These are phyloP conservation scores for Plutomurus gul DNA, from an alignment of 1,140 invertebrate species.

Conservation along the genomic window DNA sequence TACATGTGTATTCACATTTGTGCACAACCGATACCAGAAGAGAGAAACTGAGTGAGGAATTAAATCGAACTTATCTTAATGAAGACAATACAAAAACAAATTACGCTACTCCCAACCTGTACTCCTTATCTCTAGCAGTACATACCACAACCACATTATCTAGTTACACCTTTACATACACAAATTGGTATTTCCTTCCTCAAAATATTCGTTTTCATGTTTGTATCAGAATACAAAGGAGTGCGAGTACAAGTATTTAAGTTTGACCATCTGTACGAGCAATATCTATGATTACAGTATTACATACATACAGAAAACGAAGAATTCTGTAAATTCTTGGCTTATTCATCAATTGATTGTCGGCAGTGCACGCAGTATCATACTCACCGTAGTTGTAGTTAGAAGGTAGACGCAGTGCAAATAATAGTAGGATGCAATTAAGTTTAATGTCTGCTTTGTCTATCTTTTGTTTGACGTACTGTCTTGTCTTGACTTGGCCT, in stretches of 20 bases:
- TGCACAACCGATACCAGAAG: no score
- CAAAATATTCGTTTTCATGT: no score
- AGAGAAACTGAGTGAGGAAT: neutral
- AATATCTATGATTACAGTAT: no score
- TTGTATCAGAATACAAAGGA: no score
- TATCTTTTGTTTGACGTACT: neutral
- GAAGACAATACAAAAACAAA: neutral
- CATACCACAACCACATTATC: neutral
- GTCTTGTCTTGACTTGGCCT: neutral
- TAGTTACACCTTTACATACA: neutral
- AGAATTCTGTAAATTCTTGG: neutral
- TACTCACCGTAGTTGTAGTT: neutral
- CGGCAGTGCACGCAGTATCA: neutral
- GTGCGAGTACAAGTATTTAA: no score
- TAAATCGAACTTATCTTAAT: neutral
- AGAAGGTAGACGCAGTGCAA: neutral
- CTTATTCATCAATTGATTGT: neutral
- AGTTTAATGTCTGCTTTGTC: constrained; percentile 27
- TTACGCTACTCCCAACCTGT: neutral
- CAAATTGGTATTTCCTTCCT: no score
- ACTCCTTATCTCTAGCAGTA: neutral
- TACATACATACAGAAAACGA: neutral
- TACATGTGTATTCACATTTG: no score
- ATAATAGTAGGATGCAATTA: constrained; percentile 19
- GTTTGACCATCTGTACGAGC: no score